Evolutionary conservation across 1,140 invertebrate species (phyloP).

Genomic region (Meloidogyne chitwoodi): DNA sequence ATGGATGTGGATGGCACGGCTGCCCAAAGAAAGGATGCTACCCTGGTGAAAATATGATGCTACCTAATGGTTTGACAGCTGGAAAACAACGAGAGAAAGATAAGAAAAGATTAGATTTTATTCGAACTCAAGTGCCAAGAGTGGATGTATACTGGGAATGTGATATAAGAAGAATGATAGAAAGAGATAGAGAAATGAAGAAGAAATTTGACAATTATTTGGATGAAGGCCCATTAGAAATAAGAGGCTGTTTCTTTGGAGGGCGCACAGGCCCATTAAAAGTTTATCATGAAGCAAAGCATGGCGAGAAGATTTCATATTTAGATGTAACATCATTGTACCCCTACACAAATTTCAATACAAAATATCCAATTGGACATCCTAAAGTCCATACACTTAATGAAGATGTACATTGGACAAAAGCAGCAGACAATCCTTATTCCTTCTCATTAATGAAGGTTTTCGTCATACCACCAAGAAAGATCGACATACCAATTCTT

Average conservation of each 20-base stretch:
- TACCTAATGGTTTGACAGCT: neutral
- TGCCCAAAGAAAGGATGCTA: neutral
- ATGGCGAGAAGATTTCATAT: neutral
- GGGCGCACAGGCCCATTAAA: neutral
- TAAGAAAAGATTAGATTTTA: neutral
- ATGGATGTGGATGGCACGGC: neutral
- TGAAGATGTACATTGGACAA: neutral
- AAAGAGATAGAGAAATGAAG: no score
- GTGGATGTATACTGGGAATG: no score
- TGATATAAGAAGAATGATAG: no score
- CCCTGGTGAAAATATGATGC: neutral
- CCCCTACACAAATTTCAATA: conserved; percentile 1
- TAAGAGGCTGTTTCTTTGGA: no score
- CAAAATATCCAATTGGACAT: neutral
- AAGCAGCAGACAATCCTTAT: neutral
- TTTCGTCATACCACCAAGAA: neutral
- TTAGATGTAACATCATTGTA: conserved; percentile 1
- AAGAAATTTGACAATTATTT: no score
- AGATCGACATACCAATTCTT: neutral
- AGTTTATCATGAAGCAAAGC: neutral
- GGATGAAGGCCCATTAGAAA: no score
- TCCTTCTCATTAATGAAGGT: neutral
- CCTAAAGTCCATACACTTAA: neutral
- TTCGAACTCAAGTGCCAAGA: no score
- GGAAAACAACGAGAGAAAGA: neutral